These are phyloP conservation scores for Acrossocheilus fasciatus DNA, from an alignment of 2,797 vertebrate species.

Conservation along the genomic window DNA sequence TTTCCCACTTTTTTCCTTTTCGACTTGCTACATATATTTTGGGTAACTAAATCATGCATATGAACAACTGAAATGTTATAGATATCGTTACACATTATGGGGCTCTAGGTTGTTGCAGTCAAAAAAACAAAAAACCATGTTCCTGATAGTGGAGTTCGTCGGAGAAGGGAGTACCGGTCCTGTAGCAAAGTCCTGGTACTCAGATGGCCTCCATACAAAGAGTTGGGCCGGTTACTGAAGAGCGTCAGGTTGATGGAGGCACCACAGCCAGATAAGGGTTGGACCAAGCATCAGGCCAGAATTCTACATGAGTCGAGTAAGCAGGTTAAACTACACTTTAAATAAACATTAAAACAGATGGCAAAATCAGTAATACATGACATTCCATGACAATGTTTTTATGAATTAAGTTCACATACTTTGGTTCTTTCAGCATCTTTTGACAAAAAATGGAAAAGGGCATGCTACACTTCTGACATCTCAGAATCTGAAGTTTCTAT, in stretches of 20 bases:
- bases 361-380: too few relatives aligned
- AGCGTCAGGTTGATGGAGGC: background rate
- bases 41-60: too few relatives aligned
- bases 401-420: too few relatives aligned
- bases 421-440: too few relatives aligned
- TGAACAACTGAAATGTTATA: too few relatives aligned
- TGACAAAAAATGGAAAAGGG: background rate
- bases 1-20: too few relatives aligned
- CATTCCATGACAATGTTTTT: too few relatives aligned
- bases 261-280: background rate
- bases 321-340: background rate
- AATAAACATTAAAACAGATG: background rate
- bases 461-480: background rate
- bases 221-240: background rate
- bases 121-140: too few relatives aligned
- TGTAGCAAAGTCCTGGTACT: conserved; percentile 51
- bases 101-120: background rate
- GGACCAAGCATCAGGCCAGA: conserved; percentile 2
- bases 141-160: conserved; percentile 16
- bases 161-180: conserved; percentile 49
- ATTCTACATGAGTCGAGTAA: background rate
- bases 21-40: too few relatives aligned
- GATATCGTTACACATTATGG: too few relatives aligned
- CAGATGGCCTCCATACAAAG: conserved; percentile 53
- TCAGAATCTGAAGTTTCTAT: background rate